Percentiles rank a stretch among this genome's conserved stretches.
phyloP scores from a whole-genome alignment of 1,140 invertebrate species.

The Cyrtorhinus lividipennis region DNA sequence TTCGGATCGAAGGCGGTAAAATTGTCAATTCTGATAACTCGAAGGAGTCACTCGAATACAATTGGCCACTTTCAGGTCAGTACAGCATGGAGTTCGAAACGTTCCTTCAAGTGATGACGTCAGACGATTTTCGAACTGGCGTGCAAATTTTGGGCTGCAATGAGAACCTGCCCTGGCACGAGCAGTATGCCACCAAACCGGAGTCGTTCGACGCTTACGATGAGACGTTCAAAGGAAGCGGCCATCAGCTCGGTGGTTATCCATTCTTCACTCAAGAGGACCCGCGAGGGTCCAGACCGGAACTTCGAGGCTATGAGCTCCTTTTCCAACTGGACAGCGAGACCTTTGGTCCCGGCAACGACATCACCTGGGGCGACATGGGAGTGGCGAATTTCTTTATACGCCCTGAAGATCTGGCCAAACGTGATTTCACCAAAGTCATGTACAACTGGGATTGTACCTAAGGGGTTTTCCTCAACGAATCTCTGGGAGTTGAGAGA shows the following conservation, averaged over 20 bases:
- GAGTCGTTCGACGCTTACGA: not conserved
- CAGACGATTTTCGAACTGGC: not conserved
- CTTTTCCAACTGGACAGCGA: slow-evolving; percentile 2
- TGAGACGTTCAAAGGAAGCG: not conserved
- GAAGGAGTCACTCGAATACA: not conserved
- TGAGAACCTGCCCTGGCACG: not conserved
- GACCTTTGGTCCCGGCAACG: not conserved
- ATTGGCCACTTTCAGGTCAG: not conserved
- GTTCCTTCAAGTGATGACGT: not conserved
- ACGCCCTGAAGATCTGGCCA: not conserved
- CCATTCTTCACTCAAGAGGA: not conserved
- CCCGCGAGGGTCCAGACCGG: not conserved
- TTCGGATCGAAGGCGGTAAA: not conserved
- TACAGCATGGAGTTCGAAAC: not conserved
- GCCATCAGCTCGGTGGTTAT: not conserved
- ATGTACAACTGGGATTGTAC: not conserved
- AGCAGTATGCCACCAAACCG: not conserved
- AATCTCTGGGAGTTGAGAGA: too few species aligned
- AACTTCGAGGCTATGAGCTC: not conserved
- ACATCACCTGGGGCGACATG: not conserved
- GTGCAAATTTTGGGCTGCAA: not conserved
- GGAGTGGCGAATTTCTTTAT: not conserved
- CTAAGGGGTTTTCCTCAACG: not conserved
- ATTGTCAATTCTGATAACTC: not conserved
- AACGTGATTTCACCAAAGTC: not conserved